A percentile compares a stretch with the other conserved stretches of the same genome.
phyloP scores from a whole-genome alignment of 2,113 vertebrate species.

The Pongo pygmaeus region DNA sequence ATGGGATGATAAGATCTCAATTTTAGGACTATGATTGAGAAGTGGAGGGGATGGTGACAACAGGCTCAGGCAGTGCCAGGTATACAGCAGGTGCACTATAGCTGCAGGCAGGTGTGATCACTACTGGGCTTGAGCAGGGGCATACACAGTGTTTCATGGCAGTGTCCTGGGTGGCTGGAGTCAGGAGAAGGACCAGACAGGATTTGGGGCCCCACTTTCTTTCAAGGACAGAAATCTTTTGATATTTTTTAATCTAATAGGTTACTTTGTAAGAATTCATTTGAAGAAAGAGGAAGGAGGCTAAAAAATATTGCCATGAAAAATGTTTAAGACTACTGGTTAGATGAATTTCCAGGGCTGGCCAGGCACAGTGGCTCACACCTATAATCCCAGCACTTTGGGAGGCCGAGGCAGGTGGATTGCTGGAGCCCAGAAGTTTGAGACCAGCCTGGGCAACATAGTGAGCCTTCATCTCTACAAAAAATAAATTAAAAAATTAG shows the following conservation, averaged over 20 bases:
- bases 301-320: too few species aligned
- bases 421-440: too few species aligned
- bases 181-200: background rate
- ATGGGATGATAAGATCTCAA: background rate
- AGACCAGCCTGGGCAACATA: too few species aligned
- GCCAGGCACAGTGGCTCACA: too few species aligned
- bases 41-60: background rate
- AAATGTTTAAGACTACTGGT: background rate
- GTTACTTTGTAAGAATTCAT: background rate
- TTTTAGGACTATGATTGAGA: background rate
- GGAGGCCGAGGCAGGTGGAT: too few species aligned
- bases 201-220: background rate
- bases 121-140: background rate
- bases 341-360: background rate
- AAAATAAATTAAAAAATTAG: too few species aligned
- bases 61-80: background rate
- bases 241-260: background rate
- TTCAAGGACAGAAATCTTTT: background rate
- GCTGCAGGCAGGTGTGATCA: background rate
- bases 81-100: background rate
- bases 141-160: background rate
- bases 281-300: background rate
- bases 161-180: background rate
- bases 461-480: too few species aligned
- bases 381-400: too few species aligned